A percentile compares a stretch with the other conserved stretches of the same genome.
phyloP scores from a whole-genome alignment of 2,888 invertebrate species.

The Melanotus villosus region DNA sequence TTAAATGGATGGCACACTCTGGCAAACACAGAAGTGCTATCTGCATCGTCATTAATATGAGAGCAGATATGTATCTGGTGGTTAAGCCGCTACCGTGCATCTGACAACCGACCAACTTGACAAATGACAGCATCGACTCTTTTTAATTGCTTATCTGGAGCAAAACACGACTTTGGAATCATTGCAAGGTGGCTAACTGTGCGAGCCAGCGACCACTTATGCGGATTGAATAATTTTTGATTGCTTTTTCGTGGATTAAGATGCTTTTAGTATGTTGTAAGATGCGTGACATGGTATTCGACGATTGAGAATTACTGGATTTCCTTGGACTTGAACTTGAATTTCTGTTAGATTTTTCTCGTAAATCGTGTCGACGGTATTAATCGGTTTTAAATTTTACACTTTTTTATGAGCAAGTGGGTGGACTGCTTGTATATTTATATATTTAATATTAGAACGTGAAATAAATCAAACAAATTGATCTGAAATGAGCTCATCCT shows the following conservation, averaged over 20 bases:
- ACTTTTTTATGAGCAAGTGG: no score
- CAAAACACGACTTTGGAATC: slow-evolving; percentile 35
- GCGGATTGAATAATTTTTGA: slow-evolving; percentile 11
- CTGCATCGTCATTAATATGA: slow-evolving; percentile 60
- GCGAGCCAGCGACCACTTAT: slow-evolving; percentile 15
- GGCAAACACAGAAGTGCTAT: slow-evolving; percentile 56
- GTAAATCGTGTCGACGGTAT: no score
- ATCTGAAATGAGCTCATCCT: no score
- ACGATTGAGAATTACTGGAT: slow-evolving; percentile 9
- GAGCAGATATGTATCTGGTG: slow-evolving; percentile 59
- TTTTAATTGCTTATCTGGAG: slow-evolving; percentile 53
- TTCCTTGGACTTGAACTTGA: slow-evolving; percentile 20
- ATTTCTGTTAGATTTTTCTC: no score
- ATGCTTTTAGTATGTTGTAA: slow-evolving; percentile 29
- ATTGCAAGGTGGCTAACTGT: slow-evolving; percentile 36
- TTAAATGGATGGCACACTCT: slow-evolving; percentile 55
- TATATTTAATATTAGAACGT: no score
- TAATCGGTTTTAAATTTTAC: no score
- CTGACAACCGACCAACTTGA: slow-evolving; percentile 56
- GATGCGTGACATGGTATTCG: slow-evolving; percentile 11
- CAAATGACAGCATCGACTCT: slow-evolving; percentile 53
- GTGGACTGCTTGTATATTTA: no score
- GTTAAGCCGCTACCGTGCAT: slow-evolving; percentile 58
- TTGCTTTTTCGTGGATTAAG: slow-evolving; percentile 31
- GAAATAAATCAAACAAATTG: no score